Base-by-base conservation (phyloP, 1,140 invertebrate species). In the Portunus trituberculatus region DNA sequence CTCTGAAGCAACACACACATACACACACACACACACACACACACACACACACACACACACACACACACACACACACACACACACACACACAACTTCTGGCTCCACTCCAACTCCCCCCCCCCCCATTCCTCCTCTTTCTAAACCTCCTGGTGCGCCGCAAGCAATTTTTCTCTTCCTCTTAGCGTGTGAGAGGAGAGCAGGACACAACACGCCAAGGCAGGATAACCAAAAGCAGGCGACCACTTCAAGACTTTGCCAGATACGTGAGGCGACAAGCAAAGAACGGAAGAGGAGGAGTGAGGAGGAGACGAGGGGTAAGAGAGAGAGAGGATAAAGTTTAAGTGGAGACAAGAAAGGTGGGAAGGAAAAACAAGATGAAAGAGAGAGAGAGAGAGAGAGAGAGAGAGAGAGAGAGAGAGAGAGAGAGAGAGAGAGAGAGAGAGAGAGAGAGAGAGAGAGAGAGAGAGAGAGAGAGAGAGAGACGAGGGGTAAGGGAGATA, bases 11-110 rank as follows among this genome's bases (percentile, higher is more conserved):
- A 2, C 8, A 59, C 52, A 59, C 52, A 59, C 52, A 59, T 10
- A 59, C 52, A 59, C 52, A 59, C 52, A 59, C 52, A 59, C 52
- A 59, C 52, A 59, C 52, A 59, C 52, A 59, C 52, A 59, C 86
- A 46, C 86, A 88, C 31, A 88, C 86, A 39, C 45, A 88, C 86
- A 88, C 86, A 88, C 86, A 88, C 45, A 88, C 86, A 88, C 86
- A 88, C 86, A 88, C 86, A 88, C 86, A 88, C 86, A 88, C 45
- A 88, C 86, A 88, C 45, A 89, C 29, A 76, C 67, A 76, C 67
- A 76, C 67, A n/a, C 67, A 76, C 67, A 76, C 67, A 76, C 67
- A 76, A 7, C n/a, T 12, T 8, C 67, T 76, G 67, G 67, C 67
- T n/a, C 20, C 67, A n/a, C 67, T 76, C 67, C 67, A 76, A n/a